Evolutionary conservation across 2,113 vertebrate species (phyloP).

Genomic region (Gallinago media): DNA sequence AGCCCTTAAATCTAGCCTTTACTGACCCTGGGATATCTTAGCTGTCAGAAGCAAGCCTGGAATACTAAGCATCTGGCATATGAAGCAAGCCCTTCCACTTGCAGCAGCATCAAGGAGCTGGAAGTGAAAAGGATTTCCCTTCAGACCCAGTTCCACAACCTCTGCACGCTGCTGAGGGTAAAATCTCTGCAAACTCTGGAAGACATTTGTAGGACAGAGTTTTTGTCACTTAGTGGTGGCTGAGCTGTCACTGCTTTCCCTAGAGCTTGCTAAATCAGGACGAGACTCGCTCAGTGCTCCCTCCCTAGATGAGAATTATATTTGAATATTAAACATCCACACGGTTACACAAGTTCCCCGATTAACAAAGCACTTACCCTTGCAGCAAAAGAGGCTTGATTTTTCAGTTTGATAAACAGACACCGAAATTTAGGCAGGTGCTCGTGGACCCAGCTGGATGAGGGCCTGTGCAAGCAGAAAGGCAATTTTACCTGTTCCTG

Average conservation of each 20-base stretch:
- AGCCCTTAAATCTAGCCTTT: not conserved
- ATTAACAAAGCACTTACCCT: not conserved
- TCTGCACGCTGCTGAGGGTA: not conserved
- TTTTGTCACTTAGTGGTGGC: not conserved
- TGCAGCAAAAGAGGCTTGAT: not conserved
- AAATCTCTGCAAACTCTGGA: not conserved
- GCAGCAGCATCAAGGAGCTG: not conserved
- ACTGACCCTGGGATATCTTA: not conserved
- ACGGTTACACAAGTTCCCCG: not conserved
- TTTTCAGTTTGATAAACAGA: not conserved
- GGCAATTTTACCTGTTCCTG: not conserved
- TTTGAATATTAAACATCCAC: constrained; percentile 31
- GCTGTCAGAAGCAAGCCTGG: not conserved
- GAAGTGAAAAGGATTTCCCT: not conserved
- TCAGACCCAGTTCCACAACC: not conserved
- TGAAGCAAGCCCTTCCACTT: not conserved
- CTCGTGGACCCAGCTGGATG: not conserved
- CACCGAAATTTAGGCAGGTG: not conserved
- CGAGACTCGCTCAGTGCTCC: not conserved
- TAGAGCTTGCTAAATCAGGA: not conserved
- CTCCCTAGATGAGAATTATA: not conserved
- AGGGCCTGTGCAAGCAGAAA: not conserved
- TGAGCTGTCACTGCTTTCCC: not conserved
- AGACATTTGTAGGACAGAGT: not conserved
- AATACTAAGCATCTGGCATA: not conserved